Base-by-base conservation (phyloP, 2,888 invertebrate genomes). In the Ornithoptera priamus region DNA sequence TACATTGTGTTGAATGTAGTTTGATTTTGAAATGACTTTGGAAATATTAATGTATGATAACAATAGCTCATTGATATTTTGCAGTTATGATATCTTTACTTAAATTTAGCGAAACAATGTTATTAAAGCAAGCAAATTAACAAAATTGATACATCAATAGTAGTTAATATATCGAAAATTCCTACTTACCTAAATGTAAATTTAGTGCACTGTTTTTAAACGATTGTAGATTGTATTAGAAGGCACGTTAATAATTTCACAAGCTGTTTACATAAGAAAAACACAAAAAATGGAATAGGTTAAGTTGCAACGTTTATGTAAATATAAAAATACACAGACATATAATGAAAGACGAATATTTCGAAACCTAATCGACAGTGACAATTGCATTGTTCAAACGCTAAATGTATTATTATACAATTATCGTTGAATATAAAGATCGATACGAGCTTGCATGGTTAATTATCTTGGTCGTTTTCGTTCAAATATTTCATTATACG, bases 401-500 rank as follows among this genome's bases (percentile, higher is more conserved):
- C 24, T 59, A 46, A 6, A 20, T 8, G 59, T n/a, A 60, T 60
- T n/a, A 60, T 60, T 36, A 42, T 60, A 50, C 30, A 22, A 59
- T 60, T 50, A 36, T 39, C 6, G 0, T 39, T 18, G 30, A 56
- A 56, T 53, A 53, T 15, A 64, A n/a, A 56, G 53, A 67, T 67
- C 59, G 61, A 69, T 53, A 50, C n/a, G 59, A 61, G 60, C 50
- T 56, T 60, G 63, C 50, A 62, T 15, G 15, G 56, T 63, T 67
- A 70, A 62, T 63, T 67, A 70, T 39, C 60, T 59, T 67, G 12
- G 24, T 70, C 58, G 50, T 46, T 64, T 64, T 57, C 36, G 64
- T 56, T 56, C 39, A 56, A 56, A 56, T 53, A 18, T 62, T 65
- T 30, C 18, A 30, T 62, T 68, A 62, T 66, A 72, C 65, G 58